Evolutionary conservation across 2,113 vertebrate genomes (phyloP), one percentile per base, ranked within the genome.

Genomic region (Myodes glareolus): DNA sequence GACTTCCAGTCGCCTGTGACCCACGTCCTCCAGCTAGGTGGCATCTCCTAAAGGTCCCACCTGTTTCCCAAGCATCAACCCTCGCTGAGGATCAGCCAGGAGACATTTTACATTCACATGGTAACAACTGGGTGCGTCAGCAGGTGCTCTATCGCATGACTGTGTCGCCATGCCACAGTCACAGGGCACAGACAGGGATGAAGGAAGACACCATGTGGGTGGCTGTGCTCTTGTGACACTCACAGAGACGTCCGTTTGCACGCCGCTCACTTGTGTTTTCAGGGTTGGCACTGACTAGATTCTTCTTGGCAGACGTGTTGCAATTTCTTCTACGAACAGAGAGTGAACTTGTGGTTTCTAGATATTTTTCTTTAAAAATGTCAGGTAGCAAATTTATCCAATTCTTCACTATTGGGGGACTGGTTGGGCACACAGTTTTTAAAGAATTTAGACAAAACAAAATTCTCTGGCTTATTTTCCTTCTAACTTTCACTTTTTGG

Each of bases 381-480:
- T 88, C 75, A 72, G n/a, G 61, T 75, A 77, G 31, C 17, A 84
- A 31, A 63, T 87, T 87, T 93, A 19, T 25, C 33, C 27, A 36
- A 4, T 89, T 95, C 45, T 16, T 91, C 65, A 65, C 76, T 88
- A 55, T 65, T 90, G 61, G 67, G 36, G 4, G 4, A 55, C 39
- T 87, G 50, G 36, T 78, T 92, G 93, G 29, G 31, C 58, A 7
- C 16, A 73, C 6, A 2, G 31, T 52, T 94, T 94, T 92, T 81
- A 42, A 96, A 93, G 50, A 39, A 3, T 75, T 45, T 63, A 95
- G 25, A 89, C 31, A 94, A 70, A 94, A 93, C 58, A 29, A 5
- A 90, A 78, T 90, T 91, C 31, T 82, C 42, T 91, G 29, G n/a
- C 88, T 87, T 77, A 47, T 67, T 92, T 94, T 81, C 45, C 58